These are phyloP conservation scores for Bubo scandiacus DNA, from an alignment of 2,113 vertebrate species.

Conservation along the genomic window DNA sequence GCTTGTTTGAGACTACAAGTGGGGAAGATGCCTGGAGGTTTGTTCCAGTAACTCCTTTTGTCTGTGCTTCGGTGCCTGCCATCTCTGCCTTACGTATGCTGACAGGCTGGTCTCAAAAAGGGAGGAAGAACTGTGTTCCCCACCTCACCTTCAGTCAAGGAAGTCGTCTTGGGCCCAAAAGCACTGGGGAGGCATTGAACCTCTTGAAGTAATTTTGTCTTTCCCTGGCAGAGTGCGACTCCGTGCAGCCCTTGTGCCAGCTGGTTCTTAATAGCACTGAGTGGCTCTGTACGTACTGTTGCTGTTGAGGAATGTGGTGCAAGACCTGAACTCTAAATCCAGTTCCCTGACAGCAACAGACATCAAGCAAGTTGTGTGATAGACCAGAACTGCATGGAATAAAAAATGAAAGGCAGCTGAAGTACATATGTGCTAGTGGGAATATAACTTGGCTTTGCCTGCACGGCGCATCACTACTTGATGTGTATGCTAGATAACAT, in stretches of 20 bases:
- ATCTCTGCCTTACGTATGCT: not conserved
- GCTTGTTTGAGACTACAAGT: not conserved
- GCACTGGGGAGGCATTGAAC: not conserved
- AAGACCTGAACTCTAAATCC: not conserved
- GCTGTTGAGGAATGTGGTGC: not conserved
- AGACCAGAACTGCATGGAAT: not conserved
- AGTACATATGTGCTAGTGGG: rapidly evolving
- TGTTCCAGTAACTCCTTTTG: not conserved
- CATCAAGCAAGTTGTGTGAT: not conserved
- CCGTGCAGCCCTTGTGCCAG: not conserved
- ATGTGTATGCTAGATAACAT: not conserved
- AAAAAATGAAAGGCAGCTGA: not conserved
- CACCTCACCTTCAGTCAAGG: not conserved
- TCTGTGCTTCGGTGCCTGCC: not conserved
- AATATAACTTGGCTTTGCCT: not conserved
- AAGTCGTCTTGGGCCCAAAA: not conserved
- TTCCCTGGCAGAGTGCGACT: not conserved
- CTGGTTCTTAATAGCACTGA: not conserved
- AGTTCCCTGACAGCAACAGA: not conserved
- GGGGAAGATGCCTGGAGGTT: not conserved
- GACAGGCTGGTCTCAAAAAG: not conserved
- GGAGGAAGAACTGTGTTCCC: not conserved
- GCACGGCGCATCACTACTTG: not conserved
- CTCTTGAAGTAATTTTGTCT: not conserved
- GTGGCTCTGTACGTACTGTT: not conserved